Conservation (phyloP, 2,888 invertebrate genomes). For the Bellardia bayeri region DNA sequence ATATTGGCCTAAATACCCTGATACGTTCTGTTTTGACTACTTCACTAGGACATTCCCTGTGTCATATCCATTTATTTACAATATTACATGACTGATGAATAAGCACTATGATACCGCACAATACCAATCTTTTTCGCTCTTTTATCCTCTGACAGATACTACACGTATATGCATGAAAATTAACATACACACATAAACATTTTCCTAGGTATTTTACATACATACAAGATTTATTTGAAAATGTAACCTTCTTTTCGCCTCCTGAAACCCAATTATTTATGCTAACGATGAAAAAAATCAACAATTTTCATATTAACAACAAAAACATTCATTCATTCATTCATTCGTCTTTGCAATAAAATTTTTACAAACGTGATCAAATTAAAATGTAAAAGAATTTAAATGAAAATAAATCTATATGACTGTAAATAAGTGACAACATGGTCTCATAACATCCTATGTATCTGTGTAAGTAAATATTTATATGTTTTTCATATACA, state of each 20-base stretch:
- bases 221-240: not conserved
- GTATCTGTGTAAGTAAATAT: not conserved
- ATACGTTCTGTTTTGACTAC: too few relatives aligned
- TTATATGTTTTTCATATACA: too few relatives aligned
- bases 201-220: not conserved
- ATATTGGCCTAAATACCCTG: too few relatives aligned
- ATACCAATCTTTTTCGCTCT: not conserved
- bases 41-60: too few relatives aligned
- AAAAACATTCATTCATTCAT: conserved; percentile 32
- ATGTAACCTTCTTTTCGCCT: not conserved
- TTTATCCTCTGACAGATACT: not conserved
- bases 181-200: not conserved
- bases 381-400: conserved; percentile 77
- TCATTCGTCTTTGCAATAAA: conserved; percentile 64
- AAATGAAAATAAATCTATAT: conserved; percentile 65
- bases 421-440: conserved; percentile 27
- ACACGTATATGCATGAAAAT: not conserved
- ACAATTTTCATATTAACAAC: conserved; percentile 56
- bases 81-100: too few relatives aligned
- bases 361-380: conserved; percentile 78
- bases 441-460: not conserved
- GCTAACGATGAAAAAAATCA: not conserved
- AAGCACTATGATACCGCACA: too few relatives aligned
- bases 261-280: conserved; percentile 53
- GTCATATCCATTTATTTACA: too few relatives aligned